Percentiles rank a stretch among this genome's conserved stretches.
Conservation (phyloP, 2,113 vertebrate species). For the Ptilonorhynchus violaceus region DNA sequence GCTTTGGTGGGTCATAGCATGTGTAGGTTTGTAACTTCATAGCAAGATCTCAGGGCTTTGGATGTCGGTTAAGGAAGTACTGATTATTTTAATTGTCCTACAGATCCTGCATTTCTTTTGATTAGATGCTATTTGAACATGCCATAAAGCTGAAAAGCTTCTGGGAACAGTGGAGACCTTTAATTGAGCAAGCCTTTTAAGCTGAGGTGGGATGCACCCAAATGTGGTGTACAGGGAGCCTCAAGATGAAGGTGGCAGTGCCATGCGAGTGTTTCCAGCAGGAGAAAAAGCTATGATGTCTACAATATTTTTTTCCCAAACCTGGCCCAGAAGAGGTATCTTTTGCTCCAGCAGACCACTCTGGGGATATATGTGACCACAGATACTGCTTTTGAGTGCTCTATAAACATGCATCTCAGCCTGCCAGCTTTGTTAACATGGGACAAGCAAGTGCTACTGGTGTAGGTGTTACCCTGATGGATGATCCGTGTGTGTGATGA, state of each 20-base stretch:
- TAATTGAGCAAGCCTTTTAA: not conserved
- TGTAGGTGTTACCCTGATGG: not conserved
- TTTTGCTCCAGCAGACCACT: not conserved
- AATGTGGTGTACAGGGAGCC: not conserved
- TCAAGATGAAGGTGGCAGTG: accelerated
- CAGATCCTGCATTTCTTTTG: not conserved
- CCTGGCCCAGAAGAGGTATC: not conserved
- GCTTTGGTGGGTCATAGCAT: not conserved
- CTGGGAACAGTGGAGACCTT: not conserved
- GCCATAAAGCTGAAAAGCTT: not conserved
- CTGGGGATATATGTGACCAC: not conserved
- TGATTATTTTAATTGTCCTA: not conserved
- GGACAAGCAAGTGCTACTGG: accelerated
- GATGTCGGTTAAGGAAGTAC: not conserved
- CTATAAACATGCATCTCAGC: not conserved
- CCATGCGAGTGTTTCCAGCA: not conserved
- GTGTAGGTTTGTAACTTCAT: not conserved
- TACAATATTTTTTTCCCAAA: not conserved
- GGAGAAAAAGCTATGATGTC: not conserved
- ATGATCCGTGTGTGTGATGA: accelerated
- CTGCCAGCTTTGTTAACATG: accelerated
- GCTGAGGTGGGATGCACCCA: not conserved
- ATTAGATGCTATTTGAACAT: not conserved
- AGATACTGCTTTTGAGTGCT: not conserved
- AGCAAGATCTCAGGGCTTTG: not conserved